Evolutionary conservation across 1,140 invertebrate genomes (phyloP).

Genomic region (fruit fly (Drosophila melanogaster)): Release_6_plus_ISO1_MT NT_033779.5:12607501-12608000

Average conservation of each 20-base stretch:
- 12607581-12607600: conserved; percentile 50
- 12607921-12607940: no score
- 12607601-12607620: conserved; percentile 51
- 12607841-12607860: no score
- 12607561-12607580: conserved; percentile 48
- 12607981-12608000: conserved; percentile 55
- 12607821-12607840: not conserved
- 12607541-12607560: conserved; percentile 49
- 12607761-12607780: conserved; percentile 29
- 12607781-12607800: not conserved
- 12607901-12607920: no score
- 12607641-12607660: conserved; percentile 70
- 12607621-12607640: conserved; percentile 74
- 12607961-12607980: not conserved
- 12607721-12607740: conserved; percentile 46
- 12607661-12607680: conserved; percentile 76
- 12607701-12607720: conserved; percentile 4
- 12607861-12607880: no score
- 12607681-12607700: conserved; percentile 10
- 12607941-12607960: not conserved
- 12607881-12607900: no score
- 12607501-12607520: conserved; percentile 64
- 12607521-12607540: conserved; percentile 23
- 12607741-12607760: conserved; percentile 68
- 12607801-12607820: not conserved